A percentile compares a stretch with the other conserved stretches of the same genome.
phyloP scores from a whole-genome alignment of 2,888 invertebrate species.

The Tortrix viridana region DNA sequence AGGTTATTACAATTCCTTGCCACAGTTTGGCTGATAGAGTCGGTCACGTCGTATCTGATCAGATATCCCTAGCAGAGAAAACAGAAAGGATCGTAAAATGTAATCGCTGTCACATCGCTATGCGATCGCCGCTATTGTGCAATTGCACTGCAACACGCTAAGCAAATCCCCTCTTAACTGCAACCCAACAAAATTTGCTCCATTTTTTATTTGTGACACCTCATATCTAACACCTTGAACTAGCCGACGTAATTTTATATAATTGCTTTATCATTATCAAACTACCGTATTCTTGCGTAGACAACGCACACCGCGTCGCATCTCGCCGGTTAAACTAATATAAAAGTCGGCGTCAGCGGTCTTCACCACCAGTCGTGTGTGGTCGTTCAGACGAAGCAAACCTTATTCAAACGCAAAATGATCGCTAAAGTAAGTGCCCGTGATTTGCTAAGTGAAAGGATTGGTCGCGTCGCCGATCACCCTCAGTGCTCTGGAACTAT shows the following conservation, averaged over 20 bases:
- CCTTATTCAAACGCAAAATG: conserved; percentile 79
- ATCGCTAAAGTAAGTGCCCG: conserved; percentile 79
- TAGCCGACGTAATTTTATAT: conserved; percentile 75
- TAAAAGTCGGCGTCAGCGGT: conserved; percentile 72
- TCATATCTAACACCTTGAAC: conserved; percentile 65
- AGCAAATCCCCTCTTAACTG: conserved; percentile 6
- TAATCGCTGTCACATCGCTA: conserved; percentile 48
- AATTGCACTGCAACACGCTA: conserved; percentile 22
- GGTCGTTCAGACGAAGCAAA: conserved; percentile 79
- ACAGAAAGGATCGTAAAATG: conserved; percentile 46
- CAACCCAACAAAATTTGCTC: conserved; percentile 4
- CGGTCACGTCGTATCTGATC: conserved; percentile 48
- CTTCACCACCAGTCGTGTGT: conserved; percentile 80
- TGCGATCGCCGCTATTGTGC: conserved; percentile 32
- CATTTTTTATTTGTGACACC: conserved; percentile 20
- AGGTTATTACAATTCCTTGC: conserved; percentile 39
- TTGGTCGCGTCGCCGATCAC: conserved; percentile 39
- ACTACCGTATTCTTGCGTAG: conserved; percentile 80
- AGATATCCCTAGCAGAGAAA: conserved; percentile 47
- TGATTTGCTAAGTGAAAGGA: conserved; percentile 66
- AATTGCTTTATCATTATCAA: conserved; percentile 80
- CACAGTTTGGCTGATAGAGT: conserved; percentile 46
- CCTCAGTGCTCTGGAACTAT: conserved; percentile 20
- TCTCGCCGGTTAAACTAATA: conserved; percentile 75
- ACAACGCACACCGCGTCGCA: conserved; percentile 64